Evolutionary conservation across 2,888 invertebrate species (phyloP), one percentile per base, ranked within the genome.

Genomic region (Holacanthella duospinosa): DNA sequence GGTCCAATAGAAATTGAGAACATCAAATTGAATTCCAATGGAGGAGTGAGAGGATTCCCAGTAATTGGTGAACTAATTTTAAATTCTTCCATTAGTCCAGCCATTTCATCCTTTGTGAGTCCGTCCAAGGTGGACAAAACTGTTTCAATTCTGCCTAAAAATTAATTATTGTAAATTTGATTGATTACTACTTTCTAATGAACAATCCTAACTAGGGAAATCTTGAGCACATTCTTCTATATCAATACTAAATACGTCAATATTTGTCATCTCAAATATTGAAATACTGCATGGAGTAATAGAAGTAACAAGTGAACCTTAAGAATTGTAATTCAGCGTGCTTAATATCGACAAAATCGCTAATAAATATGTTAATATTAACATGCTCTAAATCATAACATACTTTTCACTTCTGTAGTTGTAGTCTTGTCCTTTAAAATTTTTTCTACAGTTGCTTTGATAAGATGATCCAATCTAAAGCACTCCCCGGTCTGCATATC

Each of bases 11-110:
- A 90, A 0, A 96, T 97, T 62, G 87, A 89, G 79, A 99, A 99
- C 99, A 99, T 99, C 27, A 99, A 83, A 79, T 99, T 99, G 77
- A 99, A 99, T 75, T 97, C 94, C 71, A 97, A 88, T 0, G 99
- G 96, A 73, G 95, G 94, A 0, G 90, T 85, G 16, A 99, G 81
- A 63, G 95, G 92, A 79, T 97, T 99, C 62, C 91, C 92, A 73
- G 94, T 94, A 25, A 91, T 79, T 0, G 99, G 99, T 1, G 96
- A 94, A 75, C 93, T 95, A 83, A 99, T 95, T 64, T 87, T 82
- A 77, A 86, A 97, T 75, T 90, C 88, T 66, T 82, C 80, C 79
- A 99, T 82, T n/a, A 94, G 81, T 9, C 80, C 83, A 58, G 85
- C 84, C 91, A 97, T 91, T 77, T 96, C 93, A 72, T 85, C 84